phyloP scores from a whole-genome alignment of 2,113 vertebrate species.

The Eubucco bourcierii region DNA sequence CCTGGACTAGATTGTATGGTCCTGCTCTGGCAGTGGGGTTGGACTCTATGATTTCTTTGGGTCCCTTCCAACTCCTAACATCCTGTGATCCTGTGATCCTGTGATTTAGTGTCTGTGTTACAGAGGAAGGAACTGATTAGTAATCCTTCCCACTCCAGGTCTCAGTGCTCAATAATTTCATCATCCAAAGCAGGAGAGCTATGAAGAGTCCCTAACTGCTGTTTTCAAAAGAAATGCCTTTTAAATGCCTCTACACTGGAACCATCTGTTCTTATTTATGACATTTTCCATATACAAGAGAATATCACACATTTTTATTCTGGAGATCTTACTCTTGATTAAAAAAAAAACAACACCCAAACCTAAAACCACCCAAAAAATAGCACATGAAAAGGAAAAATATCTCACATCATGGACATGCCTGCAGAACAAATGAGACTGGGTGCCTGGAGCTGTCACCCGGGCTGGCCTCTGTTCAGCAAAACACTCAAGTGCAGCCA shows the following conservation, averaged over 20 bases:
- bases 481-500: not conserved
- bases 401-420: not conserved
- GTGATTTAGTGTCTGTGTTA: not conserved
- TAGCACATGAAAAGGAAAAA: not conserved
- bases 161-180: not conserved
- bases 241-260: not conserved
- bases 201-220: constrained; percentile 11
- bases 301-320: constrained; percentile 11
- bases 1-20: too few species aligned
- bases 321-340: not conserved
- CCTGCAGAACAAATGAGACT: not conserved
- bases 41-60: too few species aligned
- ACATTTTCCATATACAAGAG: not conserved
- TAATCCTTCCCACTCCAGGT: not conserved
- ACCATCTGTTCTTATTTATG: constrained; percentile 36
- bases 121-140: constrained; percentile 25
- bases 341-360: not conserved
- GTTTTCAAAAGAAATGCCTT: constrained; percentile 38
- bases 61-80: too few species aligned
- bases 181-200: not conserved
- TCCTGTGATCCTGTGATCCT: too few species aligned
- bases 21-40: too few species aligned
- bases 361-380: not conserved
- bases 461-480: not conserved
- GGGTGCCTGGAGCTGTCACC: not conserved